Base-by-base conservation (phyloP, 2,113 vertebrate genomes). In the Cephalophus harveyi region DNA sequence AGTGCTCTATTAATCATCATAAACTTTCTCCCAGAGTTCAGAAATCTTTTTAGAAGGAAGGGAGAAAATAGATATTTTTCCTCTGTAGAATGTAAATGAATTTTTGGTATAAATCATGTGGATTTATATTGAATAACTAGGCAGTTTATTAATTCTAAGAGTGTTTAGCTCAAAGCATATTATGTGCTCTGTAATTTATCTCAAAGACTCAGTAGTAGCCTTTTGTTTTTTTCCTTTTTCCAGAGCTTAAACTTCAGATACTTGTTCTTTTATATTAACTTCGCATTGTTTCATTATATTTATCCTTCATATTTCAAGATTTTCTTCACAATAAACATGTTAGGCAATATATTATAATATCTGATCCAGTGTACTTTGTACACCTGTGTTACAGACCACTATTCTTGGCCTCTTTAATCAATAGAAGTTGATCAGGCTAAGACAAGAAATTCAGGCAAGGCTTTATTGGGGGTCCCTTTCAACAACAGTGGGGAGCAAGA, bases 81-180 rank as follows among this genome's bases (percentile, higher is more conserved):
- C 28, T 79, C n/a, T 89, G 9, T 87, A 89, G 62, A 91, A 87
- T 89, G 40, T 43, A 97, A 60, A 71, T 87, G 57, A 92, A 94
- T 88, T 57, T 97, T 89, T 96, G 57, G 30, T 81, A 94, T 94
- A 95, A 97, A 94, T 96, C 84, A 95, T 85, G 23, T 96, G 92
- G 91, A 86, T 76, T 95, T 96, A 60, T 94, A 95, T 67, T 81
- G 54, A 96, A 55, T 84, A 95, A 74, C 36, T 15, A 94, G 54
- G 33, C 84, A 89, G 71, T 86, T 97, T 95, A 97, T 96, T 98
- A 95, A 98, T 97, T 97, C 62, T 84, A 92, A 33, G 62, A 74
- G 79, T 93, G 55, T 92, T 95, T 91, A 87, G 79, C 97, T 96
- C 17, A 60, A 55, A 96, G 87, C 64, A 95, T 57, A 96, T 92